Evolutionary conservation across 2,888 invertebrate genomes (phyloP).

Genomic region (Heliconius cydno): DNA sequence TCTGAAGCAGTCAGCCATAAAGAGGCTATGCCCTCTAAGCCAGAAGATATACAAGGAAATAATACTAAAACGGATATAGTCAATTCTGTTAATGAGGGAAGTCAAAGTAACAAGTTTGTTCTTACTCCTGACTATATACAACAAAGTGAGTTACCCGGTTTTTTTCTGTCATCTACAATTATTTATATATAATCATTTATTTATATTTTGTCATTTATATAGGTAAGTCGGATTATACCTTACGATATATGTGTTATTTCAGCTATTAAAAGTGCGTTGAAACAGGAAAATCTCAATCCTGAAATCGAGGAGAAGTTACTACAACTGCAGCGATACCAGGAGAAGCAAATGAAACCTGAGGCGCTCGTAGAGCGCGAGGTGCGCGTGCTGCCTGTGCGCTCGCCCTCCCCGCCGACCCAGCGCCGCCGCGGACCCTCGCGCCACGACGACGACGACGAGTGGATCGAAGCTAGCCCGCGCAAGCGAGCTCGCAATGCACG

Average conservation of each 20-base stretch:
- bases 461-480: slow-evolving; percentile 71
- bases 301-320: slow-evolving; percentile 96
- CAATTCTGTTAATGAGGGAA: slow-evolving; percentile 62
- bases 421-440: slow-evolving; percentile 65
- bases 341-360: slow-evolving; percentile 88
- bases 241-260: slow-evolving; percentile 51
- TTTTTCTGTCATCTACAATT: not conserved
- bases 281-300: slow-evolving; percentile 94
- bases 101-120: slow-evolving; percentile 86
- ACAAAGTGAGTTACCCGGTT: slow-evolving; percentile 88
- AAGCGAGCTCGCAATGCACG: slow-evolving; percentile 56
- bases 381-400: slow-evolving; percentile 54
- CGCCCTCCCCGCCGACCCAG: slow-evolving; percentile 60
- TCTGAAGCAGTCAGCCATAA: slow-evolving; percentile 71
- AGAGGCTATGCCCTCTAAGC: slow-evolving; percentile 71
- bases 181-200: not conserved
- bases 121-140: slow-evolving; percentile 96
- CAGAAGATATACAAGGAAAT: slow-evolving; percentile 71
- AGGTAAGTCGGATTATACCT: not conserved
- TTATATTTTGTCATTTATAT: not conserved
- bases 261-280: slow-evolving; percentile 96
- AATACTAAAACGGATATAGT: slow-evolving; percentile 73
- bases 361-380: slow-evolving; percentile 67
- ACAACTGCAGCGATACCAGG: slow-evolving; percentile 93
- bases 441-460: slow-evolving; percentile 76